Evolutionary conservation across 2,797 vertebrate species (phyloP), one percentile per base, ranked within the genome.

Genomic region (Hemibagrus guttatus): DNA sequence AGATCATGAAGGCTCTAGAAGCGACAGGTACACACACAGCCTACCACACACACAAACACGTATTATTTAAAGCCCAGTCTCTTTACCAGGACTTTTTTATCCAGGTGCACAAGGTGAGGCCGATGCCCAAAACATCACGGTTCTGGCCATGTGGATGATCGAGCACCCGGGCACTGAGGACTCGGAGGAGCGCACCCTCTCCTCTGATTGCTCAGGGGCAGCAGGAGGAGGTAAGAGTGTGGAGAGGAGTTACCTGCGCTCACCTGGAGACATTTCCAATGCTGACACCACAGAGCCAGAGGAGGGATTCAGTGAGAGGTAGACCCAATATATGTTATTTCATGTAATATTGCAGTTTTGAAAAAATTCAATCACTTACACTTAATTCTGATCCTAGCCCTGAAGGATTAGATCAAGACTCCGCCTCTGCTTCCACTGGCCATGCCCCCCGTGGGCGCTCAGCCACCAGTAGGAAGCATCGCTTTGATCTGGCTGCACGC

Each of bases 101-200:
- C 19, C 84, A 99, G 98, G 98, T 87, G 96, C 98, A 46, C 95
- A 96, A 87, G 98, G 97, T 87, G 98, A 99, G 89, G 98, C 98
- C 0, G 98, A 99, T 84, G 97, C 97, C 54, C 98, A 99, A 93
- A 99, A 98, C 91, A 99, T 99, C 94, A 99, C 98, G 0, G 97
- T 99, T 58, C 92, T 99, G 89, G 98, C 98, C 83, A 99, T 98
- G 98, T 99, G 98, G 98, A 99, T 99, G 98, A 97, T 99, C 0
- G 98, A 99, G 79, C 97, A 99, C 85, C 98, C 98, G 0, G 96
- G 95, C 0, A 96, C 95, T 0, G 97, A 98, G 74, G 98, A 98
- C 0, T 97, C 98, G 0, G 97, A 98, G 2, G 97, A 98, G 74
- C 92, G 94, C 88, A 89, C 94, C 1, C 93, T 95, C 58, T 94